Base-by-base conservation (phyloP, 2,888 invertebrate species). In the Epinotia brunnichana region DNA sequence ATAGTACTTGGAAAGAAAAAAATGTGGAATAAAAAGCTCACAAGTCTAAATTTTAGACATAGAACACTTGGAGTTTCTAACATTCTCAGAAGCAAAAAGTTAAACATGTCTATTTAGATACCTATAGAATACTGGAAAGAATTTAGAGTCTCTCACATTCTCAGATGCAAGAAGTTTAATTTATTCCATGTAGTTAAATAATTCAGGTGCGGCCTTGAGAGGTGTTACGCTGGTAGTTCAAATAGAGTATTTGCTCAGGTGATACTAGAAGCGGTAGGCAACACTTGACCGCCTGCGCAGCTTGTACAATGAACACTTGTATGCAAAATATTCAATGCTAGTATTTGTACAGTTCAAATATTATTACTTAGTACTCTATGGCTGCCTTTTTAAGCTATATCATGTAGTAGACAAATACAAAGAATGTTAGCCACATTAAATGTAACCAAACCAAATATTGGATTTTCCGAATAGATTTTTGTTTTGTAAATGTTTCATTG, bases 161-260 rank as follows among this genome's bases (percentile, higher is more conserved):
- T 63, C 35, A 35, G 35, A 63, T 51, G n/a, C 39, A 21, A 54
- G 15, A 39, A 54, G 39, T 41, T 66, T 4, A 21, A 66, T 66
- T 39, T 63, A 63, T 63, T 51, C 17, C 51, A 17, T 53, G 17
- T 54, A 39, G 64, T 54, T 24, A 66, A 66, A 56, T 66, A 64
- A 53, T 53, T 64, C 15, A 62, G 21, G 15, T 54, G 17, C 53
- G 72, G 67, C 72, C 68, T 62, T 72, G 61, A 11, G 13, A 54
- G 29, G 67, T 72, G 62, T 67, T 60, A 56, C 63, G 56, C 24
- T 51, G 41, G 39, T 63, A 57, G 70, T 51, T 56, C 51, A 48
- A 63, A 63, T 41, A 69, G 48, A 29, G 56, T 75, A 69, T 75
- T 75, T 74, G 66, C 64, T 66, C 75, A 75, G 74, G 70, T 75